Base-by-base conservation (phyloP, 2,888 invertebrate species). In the Liposcelis brunnea region DNA sequence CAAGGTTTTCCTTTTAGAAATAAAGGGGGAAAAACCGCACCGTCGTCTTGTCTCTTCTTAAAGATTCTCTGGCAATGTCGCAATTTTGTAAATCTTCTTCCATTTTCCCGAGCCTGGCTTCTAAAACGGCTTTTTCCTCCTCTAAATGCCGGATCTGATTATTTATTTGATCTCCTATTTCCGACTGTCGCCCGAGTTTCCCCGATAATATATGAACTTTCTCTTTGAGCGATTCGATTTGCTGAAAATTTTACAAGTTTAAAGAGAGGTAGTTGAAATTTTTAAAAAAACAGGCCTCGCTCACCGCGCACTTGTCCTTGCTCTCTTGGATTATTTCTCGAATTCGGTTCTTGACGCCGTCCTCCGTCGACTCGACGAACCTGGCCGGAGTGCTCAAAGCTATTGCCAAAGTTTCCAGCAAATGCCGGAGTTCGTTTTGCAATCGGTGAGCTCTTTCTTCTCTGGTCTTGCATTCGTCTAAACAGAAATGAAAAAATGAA, bases 361-460 rank as follows among this genome's bases (percentile, higher is more conserved):
- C 73, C 59, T 86, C 85, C 47, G 80, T 74, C 1, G 84, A 77
- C 55, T 86, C 86, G 2, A 81, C 77, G 59, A 78, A 80, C 51
- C 78, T 64, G 21, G 75, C 71, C 2, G 83, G 77, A 6, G 80
- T 70, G 58, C 80, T 79, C 18, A 81, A 60, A 33, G 78, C 67
- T 47, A 80, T 75, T 6, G 81, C 78, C 46, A 81, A 60, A 0
- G 80, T 77, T 57, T 82, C 81, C 59, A 80, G 65, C 1, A 75
- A 68, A 56, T 77, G 77, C 7, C 78, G 71, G 52, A 76, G 67
- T 54, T 82, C 80, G 26, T 73, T 70, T 54, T 78, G 78, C 15
- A 77, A 56, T 42, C 77, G 67, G 55, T 75, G 73, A 50, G 70
- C 68, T 60, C 75, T 79, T 55, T 82, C 80, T 51, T 81, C 81